A percentile compares a stretch with the other conserved stretches of the same genome.
Conservation (phyloP, 2,888 invertebrate species). For the Apodemia hepburni region DNA sequence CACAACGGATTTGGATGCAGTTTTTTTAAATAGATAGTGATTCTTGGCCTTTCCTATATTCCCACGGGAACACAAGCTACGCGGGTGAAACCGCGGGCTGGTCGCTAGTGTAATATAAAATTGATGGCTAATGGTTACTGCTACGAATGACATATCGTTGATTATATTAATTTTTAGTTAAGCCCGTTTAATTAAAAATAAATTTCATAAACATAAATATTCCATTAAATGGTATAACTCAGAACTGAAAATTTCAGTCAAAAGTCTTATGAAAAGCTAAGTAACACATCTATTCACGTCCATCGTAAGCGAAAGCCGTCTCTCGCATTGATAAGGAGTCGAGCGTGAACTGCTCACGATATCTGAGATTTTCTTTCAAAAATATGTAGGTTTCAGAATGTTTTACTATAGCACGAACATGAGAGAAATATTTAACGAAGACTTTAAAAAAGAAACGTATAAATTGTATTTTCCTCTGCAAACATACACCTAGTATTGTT, state of each 20-base stretch:
- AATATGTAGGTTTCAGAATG: slow-evolving; percentile 10
- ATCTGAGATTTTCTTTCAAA: slow-evolving; percentile 16
- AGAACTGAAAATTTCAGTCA: not conserved
- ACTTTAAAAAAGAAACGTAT: not conserved
- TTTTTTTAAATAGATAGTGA: no score
- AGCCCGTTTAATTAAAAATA: no score
- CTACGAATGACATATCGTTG: no score
- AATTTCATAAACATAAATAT: no score
- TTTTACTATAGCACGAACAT: not conserved
- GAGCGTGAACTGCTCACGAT: slow-evolving; percentile 20
- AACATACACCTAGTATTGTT: no score
- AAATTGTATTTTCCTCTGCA: not conserved
- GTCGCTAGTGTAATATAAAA: no score
- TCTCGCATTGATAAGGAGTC: slow-evolving; percentile 17
- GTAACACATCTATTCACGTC: slow-evolving; percentile 7
- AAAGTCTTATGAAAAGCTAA: slow-evolving; percentile 5
- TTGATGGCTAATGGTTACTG: no score
- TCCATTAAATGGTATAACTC: not conserved
- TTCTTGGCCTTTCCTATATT: no score
- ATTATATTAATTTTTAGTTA: no score
- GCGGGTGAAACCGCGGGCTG: no score
- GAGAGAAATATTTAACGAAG: slow-evolving; percentile 1
- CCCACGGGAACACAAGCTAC: no score
- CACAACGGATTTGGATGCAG: no score
- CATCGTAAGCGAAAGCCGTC: slow-evolving; percentile 10